These are phyloP conservation scores for Girardia tigrina DNA, from an alignment of 2,888 invertebrate genomes.

Conservation along the genomic window DNA sequence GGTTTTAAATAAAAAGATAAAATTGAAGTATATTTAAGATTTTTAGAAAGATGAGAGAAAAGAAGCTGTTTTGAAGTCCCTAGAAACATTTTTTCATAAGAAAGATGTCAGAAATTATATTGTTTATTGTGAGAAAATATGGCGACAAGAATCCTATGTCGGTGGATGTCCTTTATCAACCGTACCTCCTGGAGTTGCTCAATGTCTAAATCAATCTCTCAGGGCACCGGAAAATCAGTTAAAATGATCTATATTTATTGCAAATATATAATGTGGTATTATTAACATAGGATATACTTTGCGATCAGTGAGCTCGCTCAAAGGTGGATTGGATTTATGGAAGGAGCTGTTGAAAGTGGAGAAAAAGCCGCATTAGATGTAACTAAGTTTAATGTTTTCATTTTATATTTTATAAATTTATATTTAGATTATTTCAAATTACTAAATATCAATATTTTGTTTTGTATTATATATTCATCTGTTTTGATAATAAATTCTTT, in stretches of 20 bases:
- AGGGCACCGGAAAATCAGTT: constrained; percentile 25
- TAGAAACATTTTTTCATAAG: constrained; percentile 46
- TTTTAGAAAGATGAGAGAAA: constrained; percentile 27
- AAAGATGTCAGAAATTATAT: constrained; percentile 41
- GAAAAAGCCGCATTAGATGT: constrained; percentile 45
- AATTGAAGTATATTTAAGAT: constrained; percentile 36
- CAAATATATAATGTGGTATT: background rate
- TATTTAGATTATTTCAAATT: background rate
- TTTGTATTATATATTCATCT: background rate
- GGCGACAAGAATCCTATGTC: constrained; percentile 45
- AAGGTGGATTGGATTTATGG: constrained; percentile 45
- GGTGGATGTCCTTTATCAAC: constrained; percentile 46
- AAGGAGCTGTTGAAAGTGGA: constrained; percentile 45
- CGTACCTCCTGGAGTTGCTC: constrained; percentile 42
- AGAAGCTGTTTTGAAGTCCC: constrained; percentile 43
- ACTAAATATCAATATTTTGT: background rate
- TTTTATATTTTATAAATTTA: background rate
- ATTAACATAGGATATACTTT: constrained; percentile 21
- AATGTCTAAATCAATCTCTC: constrained; percentile 2
- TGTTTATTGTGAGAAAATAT: constrained; percentile 48
- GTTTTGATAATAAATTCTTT: background rate
- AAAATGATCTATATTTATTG: background rate
- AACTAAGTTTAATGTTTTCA: background rate
- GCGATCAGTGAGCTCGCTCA: constrained; percentile 44
- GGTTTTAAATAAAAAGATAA: constrained; percentile 34